A percentile compares a stretch with the other conserved stretches of the same genome.
Evolutionary conservation across 1,140 invertebrate genomes (phyloP).

Genomic region (Drosophila nebulosa): DNA sequence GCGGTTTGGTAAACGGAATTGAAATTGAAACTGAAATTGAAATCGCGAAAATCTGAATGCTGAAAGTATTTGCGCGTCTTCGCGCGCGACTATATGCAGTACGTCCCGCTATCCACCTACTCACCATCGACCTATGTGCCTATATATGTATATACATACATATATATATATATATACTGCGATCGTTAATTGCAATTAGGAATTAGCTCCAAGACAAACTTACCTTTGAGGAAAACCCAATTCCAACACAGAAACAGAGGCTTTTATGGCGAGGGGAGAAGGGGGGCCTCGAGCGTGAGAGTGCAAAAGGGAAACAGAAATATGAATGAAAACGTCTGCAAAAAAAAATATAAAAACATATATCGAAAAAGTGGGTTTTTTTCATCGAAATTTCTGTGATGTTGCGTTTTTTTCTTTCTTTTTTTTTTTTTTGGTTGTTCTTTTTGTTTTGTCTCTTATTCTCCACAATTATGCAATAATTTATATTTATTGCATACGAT

Average conservation of each 20-base stretch:
- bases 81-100: background rate
- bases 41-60: background rate
- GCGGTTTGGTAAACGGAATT: slow-evolving; percentile 31
- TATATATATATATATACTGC: slow-evolving; percentile 39
- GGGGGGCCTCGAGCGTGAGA: no score
- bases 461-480: slow-evolving; percentile 47
- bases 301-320: background rate
- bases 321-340: slow-evolving; percentile 19
- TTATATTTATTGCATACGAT: slow-evolving; percentile 6
- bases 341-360: background rate
- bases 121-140: slow-evolving; percentile 7
- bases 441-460: slow-evolving; percentile 3
- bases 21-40: background rate
- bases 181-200: no score
- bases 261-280: background rate
- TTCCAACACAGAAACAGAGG: background rate
- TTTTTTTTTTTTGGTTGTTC: slow-evolving; percentile 13
- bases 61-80: slow-evolving; percentile 11
- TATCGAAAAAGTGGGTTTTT: background rate
- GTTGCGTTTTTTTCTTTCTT: background rate
- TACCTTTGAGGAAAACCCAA: background rate
- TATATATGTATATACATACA: slow-evolving; percentile 31
- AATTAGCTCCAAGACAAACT: no score
- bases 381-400: background rate
- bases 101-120: background rate